A percentile compares a stretch with the other conserved stretches of the same genome.
These are phyloP conservation scores for Ormia ochracea DNA, from an alignment of 2,888 invertebrate genomes.

Conservation along the genomic window DNA sequence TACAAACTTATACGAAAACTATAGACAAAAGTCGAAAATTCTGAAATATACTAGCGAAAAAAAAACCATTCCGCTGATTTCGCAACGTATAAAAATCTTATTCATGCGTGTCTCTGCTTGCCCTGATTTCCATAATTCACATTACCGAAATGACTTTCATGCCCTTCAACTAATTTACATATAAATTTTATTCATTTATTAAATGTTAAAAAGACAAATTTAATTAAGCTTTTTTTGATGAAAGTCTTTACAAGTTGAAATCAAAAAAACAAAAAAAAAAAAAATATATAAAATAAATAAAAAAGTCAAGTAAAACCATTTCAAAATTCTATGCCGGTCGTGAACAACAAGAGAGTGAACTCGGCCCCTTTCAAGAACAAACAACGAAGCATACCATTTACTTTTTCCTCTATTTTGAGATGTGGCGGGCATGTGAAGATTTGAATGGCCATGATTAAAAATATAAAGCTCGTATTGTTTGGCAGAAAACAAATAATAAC, in stretches of 20 bases:
- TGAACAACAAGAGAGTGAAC: not conserved
- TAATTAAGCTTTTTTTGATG: too few species aligned
- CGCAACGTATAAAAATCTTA: too few species aligned
- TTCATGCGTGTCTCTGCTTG: too few species aligned
- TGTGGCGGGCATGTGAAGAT: not conserved
- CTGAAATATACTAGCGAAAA: too few species aligned
- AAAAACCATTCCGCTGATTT: too few species aligned
- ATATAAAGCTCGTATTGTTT: not conserved
- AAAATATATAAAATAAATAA: not conserved
- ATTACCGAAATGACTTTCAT: too few species aligned
- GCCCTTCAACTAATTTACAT: not conserved
- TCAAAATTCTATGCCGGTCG: not conserved
- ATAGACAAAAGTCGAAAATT: too few species aligned
- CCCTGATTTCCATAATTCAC: too few species aligned
- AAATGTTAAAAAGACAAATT: not conserved
- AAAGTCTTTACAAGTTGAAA: too few species aligned
- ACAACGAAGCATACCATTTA: not conserved
- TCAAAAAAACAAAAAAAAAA: too few species aligned
- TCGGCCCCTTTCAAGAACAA: not conserved
- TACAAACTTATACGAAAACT: too few species aligned
- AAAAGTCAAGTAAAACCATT: too few species aligned
- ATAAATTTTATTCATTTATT: not conserved
- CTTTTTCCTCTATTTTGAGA: not conserved
- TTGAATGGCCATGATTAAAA: conserved; percentile 17
- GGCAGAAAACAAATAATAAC: not conserved